Evolutionary conservation across 2,888 invertebrate genomes (phyloP).

Genomic region (Pseudanteris insignis): DNA sequence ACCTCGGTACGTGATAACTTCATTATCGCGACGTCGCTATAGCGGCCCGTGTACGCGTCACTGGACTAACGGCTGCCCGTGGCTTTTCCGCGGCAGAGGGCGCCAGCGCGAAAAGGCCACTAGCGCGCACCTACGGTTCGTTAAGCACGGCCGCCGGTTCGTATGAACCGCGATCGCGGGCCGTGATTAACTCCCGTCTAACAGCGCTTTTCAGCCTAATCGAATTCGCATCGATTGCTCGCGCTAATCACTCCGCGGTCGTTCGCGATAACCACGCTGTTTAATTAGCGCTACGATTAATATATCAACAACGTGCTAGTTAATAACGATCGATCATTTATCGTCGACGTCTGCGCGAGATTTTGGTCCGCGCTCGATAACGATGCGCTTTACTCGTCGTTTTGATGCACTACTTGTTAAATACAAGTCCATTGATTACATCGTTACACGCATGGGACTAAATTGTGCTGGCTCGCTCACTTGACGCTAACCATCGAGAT

Average conservation of each 20-base stretch:
- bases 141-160: conserved; percentile 28
- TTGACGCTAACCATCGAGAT: too few species aligned
- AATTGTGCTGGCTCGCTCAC: too few species aligned
- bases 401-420: too few species aligned
- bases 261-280: too few species aligned
- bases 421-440: too few species aligned
- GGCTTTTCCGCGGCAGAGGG: conserved; percentile 30
- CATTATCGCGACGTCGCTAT: conserved; percentile 37
- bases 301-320: too few species aligned
- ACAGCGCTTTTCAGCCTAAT: conserved; percentile 15
- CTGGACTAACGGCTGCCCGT: conserved; percentile 34
- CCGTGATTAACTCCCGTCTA: conserved; percentile 18
- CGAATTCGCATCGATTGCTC: conserved; percentile 22
- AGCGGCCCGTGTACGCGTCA: conserved; percentile 39
- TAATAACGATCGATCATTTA: too few species aligned
- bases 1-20: conserved; percentile 39
- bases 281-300: too few species aligned
- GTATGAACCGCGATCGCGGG: conserved; percentile 18
- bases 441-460: too few species aligned
- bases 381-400: too few species aligned
- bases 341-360: too few species aligned
- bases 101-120: conserved; percentile 10
- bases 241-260: conserved; percentile 1
- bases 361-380: too few species aligned
- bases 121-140: conserved; percentile 28